phyloP scores from a whole-genome alignment of 2,888 invertebrate species.

The Pterostichus niger region DNA sequence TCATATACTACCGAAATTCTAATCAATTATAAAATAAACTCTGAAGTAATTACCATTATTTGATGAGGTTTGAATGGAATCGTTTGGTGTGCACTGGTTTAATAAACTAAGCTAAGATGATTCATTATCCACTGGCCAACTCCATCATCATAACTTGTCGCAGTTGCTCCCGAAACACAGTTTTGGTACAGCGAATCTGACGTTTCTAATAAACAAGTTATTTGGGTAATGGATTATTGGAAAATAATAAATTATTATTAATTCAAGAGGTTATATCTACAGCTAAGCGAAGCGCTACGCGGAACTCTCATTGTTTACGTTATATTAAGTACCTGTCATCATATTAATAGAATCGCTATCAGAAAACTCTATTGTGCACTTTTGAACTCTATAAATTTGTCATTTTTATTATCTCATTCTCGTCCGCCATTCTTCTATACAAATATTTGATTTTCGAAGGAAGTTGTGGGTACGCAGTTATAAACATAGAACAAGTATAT shows the following conservation, averaged over 20 bases:
- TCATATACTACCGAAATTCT: too few species aligned
- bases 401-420: not conserved
- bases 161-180: conserved; percentile 41
- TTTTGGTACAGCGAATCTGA: conserved; percentile 47
- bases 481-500: too few species aligned
- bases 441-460: too few species aligned
- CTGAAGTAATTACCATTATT: too few species aligned
- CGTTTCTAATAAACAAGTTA: conserved; percentile 61
- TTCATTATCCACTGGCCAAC: conserved; percentile 56
- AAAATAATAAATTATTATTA: conserved; percentile 59
- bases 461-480: too few species aligned
- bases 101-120: conserved; percentile 41
- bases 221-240: conserved; percentile 62
- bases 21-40: too few species aligned
- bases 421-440: too few species aligned
- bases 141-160: conserved; percentile 61
- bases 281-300: conserved; percentile 2
- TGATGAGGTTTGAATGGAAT: not conserved
- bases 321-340: conserved; percentile 41
- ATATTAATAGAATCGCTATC: conserved; percentile 5
- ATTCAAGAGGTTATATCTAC: conserved; percentile 50
- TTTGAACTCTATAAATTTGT: not conserved
- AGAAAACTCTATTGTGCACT: not conserved
- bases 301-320: conserved; percentile 18
- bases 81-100: conserved; percentile 14